Evolutionary conservation across 2,113 vertebrate species (phyloP).

Genomic region (Physeter macrocephalus): DNA sequence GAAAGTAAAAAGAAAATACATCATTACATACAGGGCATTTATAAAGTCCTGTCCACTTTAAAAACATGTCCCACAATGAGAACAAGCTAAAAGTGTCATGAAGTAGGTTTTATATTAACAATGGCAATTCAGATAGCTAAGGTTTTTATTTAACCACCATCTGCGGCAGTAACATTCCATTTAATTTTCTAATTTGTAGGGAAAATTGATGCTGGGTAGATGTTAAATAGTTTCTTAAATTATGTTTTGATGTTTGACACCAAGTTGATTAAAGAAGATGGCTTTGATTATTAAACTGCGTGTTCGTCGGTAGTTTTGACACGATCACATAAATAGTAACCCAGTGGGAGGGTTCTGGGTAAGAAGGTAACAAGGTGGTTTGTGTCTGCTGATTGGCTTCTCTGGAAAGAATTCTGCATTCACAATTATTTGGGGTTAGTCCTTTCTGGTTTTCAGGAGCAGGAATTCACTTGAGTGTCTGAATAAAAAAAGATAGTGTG

Average conservation of each 20-base stretch:
- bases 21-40: background rate
- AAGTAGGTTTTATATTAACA: background rate
- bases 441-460: background rate
- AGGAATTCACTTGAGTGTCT: background rate
- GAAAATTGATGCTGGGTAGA: background rate
- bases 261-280: background rate
- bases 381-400: background rate
- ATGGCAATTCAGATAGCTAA: background rate
- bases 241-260: background rate
- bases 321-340: background rate
- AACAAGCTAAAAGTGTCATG: background rate
- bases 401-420: background rate
- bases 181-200: slow-evolving; percentile 6
- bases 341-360: background rate
- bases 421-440: background rate
- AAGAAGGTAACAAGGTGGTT: background rate
- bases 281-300: background rate
- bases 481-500: background rate
- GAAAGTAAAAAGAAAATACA: background rate
- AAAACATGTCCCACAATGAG: background rate
- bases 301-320: background rate
- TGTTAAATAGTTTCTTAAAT: slow-evolving; percentile 21
- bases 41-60: background rate
- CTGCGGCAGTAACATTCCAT: background rate
- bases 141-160: background rate